Evolutionary conservation across 35 echinoderm and acorn worm genomes (phyloP).

Genomic region (Stichopus chloronotus): DNA sequence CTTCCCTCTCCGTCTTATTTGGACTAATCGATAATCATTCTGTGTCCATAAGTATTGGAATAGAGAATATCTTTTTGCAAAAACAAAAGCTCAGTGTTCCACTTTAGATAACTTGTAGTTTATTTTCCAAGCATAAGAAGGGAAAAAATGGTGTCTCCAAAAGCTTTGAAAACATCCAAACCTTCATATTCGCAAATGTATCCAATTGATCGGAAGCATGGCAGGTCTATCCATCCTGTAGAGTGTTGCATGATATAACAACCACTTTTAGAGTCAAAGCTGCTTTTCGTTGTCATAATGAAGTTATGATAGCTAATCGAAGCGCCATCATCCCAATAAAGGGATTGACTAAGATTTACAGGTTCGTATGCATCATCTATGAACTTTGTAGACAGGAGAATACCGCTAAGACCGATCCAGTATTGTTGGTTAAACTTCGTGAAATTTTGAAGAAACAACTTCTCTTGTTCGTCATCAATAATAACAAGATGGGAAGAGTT

Average conservation of each 20-base stretch:
- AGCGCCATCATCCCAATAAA: background rate
- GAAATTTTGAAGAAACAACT: background rate
- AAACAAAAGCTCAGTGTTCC: no score
- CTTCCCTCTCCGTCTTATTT: no score
- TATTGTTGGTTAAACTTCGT: background rate
- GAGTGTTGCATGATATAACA: background rate
- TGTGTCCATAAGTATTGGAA: no score
- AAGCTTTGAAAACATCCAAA: no score
- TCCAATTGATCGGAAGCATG: background rate
- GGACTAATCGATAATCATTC: no score
- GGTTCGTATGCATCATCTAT: background rate
- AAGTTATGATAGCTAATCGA: background rate
- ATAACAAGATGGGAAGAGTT: background rate
- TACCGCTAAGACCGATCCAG: background rate
- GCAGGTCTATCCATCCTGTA: background rate
- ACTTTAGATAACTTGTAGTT: no score
- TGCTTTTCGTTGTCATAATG: background rate
- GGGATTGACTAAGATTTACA: background rate
- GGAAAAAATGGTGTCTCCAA: no score
- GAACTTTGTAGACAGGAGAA: background rate
- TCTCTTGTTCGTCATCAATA: background rate
- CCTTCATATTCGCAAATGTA: conserved; percentile 7
- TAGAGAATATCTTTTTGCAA: no score
- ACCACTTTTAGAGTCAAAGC: background rate
- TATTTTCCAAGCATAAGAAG: no score